phyloP scores from a whole-genome alignment of 2,797 vertebrate species.

The Peromyscus attwateri region DNA sequence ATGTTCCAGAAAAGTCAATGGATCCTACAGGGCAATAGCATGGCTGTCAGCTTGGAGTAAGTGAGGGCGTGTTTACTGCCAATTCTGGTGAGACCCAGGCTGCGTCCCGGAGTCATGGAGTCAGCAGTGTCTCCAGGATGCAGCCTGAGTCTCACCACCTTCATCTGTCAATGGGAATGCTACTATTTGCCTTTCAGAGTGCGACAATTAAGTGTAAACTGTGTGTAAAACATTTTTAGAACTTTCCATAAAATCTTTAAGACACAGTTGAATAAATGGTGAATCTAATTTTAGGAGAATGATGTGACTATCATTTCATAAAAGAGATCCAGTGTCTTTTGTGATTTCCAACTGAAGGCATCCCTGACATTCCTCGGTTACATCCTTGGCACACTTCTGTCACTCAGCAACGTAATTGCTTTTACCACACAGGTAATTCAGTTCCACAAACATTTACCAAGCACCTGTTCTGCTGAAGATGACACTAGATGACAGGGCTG shows the following conservation, averaged over 20 bases:
- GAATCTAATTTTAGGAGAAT: conserved; percentile 74
- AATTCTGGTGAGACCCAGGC: no score
- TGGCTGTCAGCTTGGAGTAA: background rate
- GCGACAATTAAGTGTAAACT: conserved; percentile 44
- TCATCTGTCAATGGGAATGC: background rate
- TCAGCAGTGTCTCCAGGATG: background rate
- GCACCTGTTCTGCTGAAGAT: conserved; percentile 44
- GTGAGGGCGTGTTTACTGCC: background rate
- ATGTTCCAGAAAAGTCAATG: background rate
- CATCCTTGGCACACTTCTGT: conserved; percentile 65
- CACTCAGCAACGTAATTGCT: conserved; percentile 74
- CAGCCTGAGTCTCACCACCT: background rate
- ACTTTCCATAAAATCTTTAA: background rate
- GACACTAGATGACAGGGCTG: background rate
- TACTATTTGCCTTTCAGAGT: background rate
- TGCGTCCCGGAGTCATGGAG: no score
- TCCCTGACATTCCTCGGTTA: conserved; percentile 66
- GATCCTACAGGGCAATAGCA: background rate
- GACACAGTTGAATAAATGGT: conserved; percentile 44
- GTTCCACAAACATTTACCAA: conserved; percentile 70
- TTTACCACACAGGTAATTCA: conserved; percentile 62
- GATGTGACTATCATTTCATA: conserved; percentile 59
- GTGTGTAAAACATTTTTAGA: conserved; percentile 31
- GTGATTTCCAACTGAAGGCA: conserved; percentile 68
- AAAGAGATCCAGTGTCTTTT: conserved; percentile 52